Conservation (phyloP, 2,797 vertebrate species). For the Tadarida brasiliensis region DNA sequence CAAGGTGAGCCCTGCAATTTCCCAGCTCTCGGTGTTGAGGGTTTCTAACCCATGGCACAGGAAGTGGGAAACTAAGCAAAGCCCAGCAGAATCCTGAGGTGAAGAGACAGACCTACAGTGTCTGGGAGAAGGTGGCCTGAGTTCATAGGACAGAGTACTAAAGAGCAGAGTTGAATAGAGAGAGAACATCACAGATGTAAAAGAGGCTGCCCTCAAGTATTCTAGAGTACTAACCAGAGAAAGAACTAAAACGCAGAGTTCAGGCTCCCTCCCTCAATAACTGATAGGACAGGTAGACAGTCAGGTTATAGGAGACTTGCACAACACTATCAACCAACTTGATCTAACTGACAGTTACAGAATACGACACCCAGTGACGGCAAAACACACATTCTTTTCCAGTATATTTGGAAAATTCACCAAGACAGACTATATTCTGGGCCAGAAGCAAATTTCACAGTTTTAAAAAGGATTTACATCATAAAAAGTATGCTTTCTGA, state of each 20-base stretch:
- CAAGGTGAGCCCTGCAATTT: no score
- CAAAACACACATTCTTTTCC: background rate
- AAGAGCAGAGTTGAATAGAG: background rate
- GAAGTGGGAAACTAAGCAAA: background rate
- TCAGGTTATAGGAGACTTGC: background rate
- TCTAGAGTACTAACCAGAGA: background rate
- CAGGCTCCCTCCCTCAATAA: background rate
- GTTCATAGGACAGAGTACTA: background rate
- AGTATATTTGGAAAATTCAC: background rate
- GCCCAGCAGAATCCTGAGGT: background rate
- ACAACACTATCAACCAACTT: conserved; percentile 21
- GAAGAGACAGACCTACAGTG: background rate
- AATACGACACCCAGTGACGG: background rate
- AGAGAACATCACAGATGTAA: background rate
- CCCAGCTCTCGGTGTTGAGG: background rate
- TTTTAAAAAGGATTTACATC: background rate
- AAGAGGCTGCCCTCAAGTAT: background rate
- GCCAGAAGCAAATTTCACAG: conserved; percentile 33
- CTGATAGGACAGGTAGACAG: background rate
- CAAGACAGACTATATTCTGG: background rate
- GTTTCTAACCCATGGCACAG: background rate
- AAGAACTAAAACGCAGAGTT: background rate
- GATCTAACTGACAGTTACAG: background rate
- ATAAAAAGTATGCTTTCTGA: background rate
- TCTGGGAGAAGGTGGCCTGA: background rate